Evolutionary conservation across 2,888 invertebrate species (phyloP), one percentile per base, ranked within the genome.

Genomic region (Empis livida): DNA sequence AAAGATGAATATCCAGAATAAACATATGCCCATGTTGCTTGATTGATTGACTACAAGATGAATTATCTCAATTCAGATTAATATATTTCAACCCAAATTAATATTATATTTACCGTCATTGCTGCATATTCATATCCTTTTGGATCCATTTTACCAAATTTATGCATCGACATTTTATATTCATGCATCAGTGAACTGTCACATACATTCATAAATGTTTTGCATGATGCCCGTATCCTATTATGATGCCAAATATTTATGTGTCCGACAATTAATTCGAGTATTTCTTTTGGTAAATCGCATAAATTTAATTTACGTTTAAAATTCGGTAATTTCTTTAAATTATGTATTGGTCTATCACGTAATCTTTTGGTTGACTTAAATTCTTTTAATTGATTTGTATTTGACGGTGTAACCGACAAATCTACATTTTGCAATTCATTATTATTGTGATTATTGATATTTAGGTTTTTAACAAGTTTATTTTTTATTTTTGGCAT

Each of bases 241-340:
- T 58, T 59, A n/a, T 58, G 55, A 53, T 62, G 59, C 59, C 58
- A 59, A 27, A 57, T 58, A 39, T 56, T 54, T 31, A 61, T 54
- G n/a, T 58, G 50, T 2, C 56, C 52, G 2, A 62, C 53, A 16
- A 62, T 61, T 41, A 57, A 56, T 39, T 59, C 53, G 4, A 61
- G 48, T 10, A 62, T n/a, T 39, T 61, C 60, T 16, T 46, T 50
- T 5, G 61, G 62, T n/a, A 62, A 46, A 45, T 56, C 52, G 23
- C 53, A 56, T 6, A 61, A 31, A 15, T 51, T 56, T 17, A 10
- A 27, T 15, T 10, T 14, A 32, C 8, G 17, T 6, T 15, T 42
- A 42, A 20, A 20, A 5, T 20, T 20, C 5, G 3, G 3, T 14
- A 3, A 13, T 37, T n/a, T 35, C 32, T 42, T 37, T 10, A 42